phyloP scores from a whole-genome alignment of 2,888 invertebrate species.

The Conchocele bisecta region DNA sequence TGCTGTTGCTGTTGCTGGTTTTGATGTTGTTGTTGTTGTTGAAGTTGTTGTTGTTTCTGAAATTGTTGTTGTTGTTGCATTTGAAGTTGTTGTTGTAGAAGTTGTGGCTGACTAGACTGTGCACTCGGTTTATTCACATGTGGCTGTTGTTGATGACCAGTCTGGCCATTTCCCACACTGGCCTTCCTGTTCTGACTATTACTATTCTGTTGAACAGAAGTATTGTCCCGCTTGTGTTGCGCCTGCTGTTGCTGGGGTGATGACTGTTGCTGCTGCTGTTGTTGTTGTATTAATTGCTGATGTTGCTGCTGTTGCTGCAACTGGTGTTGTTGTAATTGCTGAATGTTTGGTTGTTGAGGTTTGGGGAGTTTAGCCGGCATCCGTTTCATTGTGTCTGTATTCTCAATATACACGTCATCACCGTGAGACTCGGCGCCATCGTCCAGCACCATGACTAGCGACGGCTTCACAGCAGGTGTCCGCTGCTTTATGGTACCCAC shows the following conservation, averaged over 20 bases:
- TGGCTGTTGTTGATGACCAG: too few relatives aligned
- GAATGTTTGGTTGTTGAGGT: slow-evolving; percentile 45
- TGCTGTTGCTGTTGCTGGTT: slow-evolving; percentile 14
- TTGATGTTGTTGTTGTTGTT: not conserved
- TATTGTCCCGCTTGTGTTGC: not conserved
- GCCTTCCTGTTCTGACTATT: too few relatives aligned
- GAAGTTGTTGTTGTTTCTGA: slow-evolving; percentile 9
- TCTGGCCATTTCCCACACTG: too few relatives aligned
- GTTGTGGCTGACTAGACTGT: too few relatives aligned
- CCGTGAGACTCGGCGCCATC: slow-evolving; percentile 39
- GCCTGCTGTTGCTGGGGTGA: slow-evolving; percentile 15
- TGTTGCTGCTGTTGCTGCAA: slow-evolving; percentile 35
- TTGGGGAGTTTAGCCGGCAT: slow-evolving; percentile 51
- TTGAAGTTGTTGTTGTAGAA: slow-evolving; percentile 25
- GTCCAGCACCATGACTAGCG: slow-evolving; percentile 70
- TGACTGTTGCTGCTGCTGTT: slow-evolving; percentile 24
- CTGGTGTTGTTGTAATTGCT: slow-evolving; percentile 44
- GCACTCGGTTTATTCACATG: too few relatives aligned
- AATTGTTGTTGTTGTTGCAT: slow-evolving; percentile 15
- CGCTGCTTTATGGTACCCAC: slow-evolving; percentile 98
- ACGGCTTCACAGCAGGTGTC: slow-evolving; percentile 74
- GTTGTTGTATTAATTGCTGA: slow-evolving; percentile 36
- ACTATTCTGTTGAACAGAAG: too few relatives aligned
- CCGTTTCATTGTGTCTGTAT: slow-evolving; percentile 53
- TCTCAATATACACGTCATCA: slow-evolving; percentile 55